Base-by-base conservation (phyloP, 2,113 vertebrate genomes). In the Morone chrysops region DNA sequence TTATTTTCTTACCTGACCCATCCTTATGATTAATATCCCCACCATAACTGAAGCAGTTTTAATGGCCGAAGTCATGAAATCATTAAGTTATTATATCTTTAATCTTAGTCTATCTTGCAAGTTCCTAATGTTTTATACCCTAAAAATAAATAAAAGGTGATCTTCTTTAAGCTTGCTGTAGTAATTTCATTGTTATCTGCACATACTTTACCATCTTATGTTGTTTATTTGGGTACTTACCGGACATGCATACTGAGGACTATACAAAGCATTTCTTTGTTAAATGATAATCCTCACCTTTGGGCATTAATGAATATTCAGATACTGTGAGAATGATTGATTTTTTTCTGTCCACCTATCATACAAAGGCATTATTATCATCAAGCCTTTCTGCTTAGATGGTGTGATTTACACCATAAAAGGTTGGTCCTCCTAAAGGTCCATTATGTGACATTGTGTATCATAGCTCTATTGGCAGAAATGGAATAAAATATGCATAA, bases 1-100 rank as follows among this genome's bases (percentile, higher is more conserved):
- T 12, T 47, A 2, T 47, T 47, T 10, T 47, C 45, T 47, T 12
- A 47, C 45, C 3, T 47, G 45, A 47, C 45, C 11, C 45, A 47
- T 47, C 45, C n/a, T 56, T 51, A 16, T 70, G 56, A 70, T 70
- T 62, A 65, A 70, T 38, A 48, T 16, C 22, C 31, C 31, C 14
- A 43, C 36, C 6, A 14, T 59, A 12, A 66, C 20, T 31, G 25
- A 50, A 36, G 69, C 25, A 25, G 51, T 31, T 36, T 40, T 38
- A 22, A n/a, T 36, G 8, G 20, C 6, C 47, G 4, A 54, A 62
- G 47, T 61, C 4, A 12, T 68, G 41, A 50, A 69, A 54, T 61
- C 4, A 17, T 53, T 48, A 56, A 59, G 0, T 43, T 43, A 51
- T 47, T 4, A 18, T n/a, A 50, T 31, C 36, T 68, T 51, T 53